Evolutionary conservation across 92 coral and sea anemone genomes (phyloP).

Genomic region (Porites lobata): DNA sequence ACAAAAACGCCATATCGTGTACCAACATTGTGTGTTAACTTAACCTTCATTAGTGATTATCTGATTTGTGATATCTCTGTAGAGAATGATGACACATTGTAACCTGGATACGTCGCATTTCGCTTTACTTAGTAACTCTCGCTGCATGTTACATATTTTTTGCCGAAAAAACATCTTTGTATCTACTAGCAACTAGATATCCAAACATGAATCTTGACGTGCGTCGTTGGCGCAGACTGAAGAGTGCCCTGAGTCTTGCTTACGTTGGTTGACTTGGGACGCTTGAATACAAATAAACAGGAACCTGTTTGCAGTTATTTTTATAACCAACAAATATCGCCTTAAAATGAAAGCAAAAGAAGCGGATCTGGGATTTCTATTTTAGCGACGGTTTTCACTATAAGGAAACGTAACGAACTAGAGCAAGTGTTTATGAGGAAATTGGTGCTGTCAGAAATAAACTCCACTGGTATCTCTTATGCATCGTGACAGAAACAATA

Average conservation of each 20-base stretch:
- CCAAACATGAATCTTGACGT: background rate
- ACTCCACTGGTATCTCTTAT: background rate
- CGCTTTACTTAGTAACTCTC: too few species aligned
- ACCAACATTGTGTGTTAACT: background rate
- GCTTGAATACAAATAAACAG: constrained; percentile 5
- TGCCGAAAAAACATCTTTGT: background rate
- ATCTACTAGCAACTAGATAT: background rate
- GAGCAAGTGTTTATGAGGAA: background rate
- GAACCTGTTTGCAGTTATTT: constrained; percentile 36
- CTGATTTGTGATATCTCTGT: background rate
- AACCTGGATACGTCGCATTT: background rate
- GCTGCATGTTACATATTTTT: background rate
- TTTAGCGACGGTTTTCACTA: too few species aligned
- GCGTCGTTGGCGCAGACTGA: background rate
- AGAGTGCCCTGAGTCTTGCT: background rate
- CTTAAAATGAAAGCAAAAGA: background rate
- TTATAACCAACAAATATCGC: constrained; percentile 22
- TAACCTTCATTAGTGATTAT: background rate
- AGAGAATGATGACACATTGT: background rate
- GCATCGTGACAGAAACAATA: background rate
- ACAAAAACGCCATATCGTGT: background rate
- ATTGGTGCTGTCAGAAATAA: background rate
- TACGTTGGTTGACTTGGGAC: background rate
- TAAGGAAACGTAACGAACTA: background rate
- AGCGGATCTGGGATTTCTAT: background rate